These are phyloP conservation scores for Metridium senile DNA, from an alignment of 92 coral and sea anemone genomes.

Conservation along the genomic window DNA sequence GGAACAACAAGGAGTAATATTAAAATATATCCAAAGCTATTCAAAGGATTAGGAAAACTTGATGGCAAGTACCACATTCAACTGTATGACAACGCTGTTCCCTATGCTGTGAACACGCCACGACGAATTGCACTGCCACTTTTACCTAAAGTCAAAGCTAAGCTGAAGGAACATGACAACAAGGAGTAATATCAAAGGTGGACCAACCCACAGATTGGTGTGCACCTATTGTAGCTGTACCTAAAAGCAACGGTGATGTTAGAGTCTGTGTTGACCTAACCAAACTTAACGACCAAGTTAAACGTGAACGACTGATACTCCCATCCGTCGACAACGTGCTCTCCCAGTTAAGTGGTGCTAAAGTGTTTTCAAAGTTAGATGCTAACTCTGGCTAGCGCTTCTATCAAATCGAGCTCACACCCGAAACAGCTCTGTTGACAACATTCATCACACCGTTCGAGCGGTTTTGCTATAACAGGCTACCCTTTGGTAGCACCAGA, in stretches of 20 bases:
- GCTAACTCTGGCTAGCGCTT: constrained; percentile 54
- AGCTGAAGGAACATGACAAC: no score
- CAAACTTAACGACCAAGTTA: constrained; percentile 33
- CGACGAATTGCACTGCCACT: no score
- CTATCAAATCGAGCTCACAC: constrained; percentile 33
- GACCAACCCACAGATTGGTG: constrained; percentile 51
- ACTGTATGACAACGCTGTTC: no score
- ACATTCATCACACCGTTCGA: constrained; percentile 45
- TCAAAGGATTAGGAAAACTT: no score
- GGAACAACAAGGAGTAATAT: no score
- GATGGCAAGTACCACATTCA: no score
- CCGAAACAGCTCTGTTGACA: constrained; percentile 37
- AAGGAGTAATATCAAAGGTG: constrained; percentile 47
- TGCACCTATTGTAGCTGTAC: constrained; percentile 36
- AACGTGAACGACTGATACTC: constrained; percentile 38
- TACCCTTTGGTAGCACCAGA: neutral
- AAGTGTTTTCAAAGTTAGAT: constrained; percentile 46
- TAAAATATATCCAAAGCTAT: no score
- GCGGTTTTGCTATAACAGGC: constrained; percentile 16
- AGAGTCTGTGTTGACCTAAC: constrained; percentile 43
- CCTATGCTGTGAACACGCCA: no score
- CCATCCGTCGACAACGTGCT: constrained; percentile 45
- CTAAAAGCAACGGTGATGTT: constrained; percentile 35
- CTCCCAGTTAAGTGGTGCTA: constrained; percentile 37
- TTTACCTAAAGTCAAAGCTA: no score